Base-by-base conservation (phyloP, 2,888 invertebrate genomes). In the Coelopa pilipes region DNA sequence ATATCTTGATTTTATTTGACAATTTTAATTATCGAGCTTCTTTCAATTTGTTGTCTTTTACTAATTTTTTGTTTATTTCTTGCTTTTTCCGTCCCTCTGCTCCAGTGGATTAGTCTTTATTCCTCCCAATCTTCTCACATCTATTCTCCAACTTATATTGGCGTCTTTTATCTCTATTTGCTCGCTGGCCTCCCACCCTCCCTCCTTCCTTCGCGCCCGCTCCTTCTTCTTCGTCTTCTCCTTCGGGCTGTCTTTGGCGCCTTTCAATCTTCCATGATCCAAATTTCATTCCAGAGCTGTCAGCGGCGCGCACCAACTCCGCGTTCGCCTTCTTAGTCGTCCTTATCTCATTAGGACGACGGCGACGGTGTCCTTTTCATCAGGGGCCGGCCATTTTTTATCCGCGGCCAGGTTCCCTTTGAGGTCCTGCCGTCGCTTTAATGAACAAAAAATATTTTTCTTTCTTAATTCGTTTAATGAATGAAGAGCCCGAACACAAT, bases 401-500 rank as follows among this genome's bases (percentile, higher is more conserved):
- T 45, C 9, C 7, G 21, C 34, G 19, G 15, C 24, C 34, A 24
- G 19, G 46, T 65, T 65, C 53, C 65, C 71, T 71, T 65, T 70
- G 70, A 70, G 70, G 70, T 66, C 34, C 34, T 34, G 4, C 34
- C 7, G 34, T 73, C 73, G 70, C 73, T 76, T 75, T 77, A 77
- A 77, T 77, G 77, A 77, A 78, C 76, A 77, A 75, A 78, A 78
- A 78, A 78, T 78, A 78, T 78, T 78, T 78, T 78, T 76, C 74
- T 75, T 78, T 72, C 73, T 77, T 78, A 77, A 78, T 78, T 75
- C 75, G 76, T 76, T 78, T 78, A 78, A 78, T 78, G 78, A 78
- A 78, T 78, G 70, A 73, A 73, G 73, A 71, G 21, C 46, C n/a
- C 24, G 21, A 17, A 9, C 57, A 45, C 62, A 62, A 21, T n/a